phyloP scores from a whole-genome alignment of 2,113 vertebrate species.

The Nematolebias whitei region DNA sequence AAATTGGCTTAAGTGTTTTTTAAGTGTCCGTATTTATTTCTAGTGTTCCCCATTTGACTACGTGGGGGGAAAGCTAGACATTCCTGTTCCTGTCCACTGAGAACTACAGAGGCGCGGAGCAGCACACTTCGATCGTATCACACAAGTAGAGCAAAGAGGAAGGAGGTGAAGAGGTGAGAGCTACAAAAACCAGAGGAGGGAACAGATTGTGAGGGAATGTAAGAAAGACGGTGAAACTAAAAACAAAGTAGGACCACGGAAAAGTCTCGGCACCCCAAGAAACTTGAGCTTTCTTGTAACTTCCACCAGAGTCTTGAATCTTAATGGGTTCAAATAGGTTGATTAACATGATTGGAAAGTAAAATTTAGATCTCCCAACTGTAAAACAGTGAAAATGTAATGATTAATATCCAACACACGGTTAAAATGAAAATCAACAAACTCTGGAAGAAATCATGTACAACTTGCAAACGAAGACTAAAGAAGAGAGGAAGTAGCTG shows the following conservation, averaged over 20 bases:
- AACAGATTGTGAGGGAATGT: not conserved
- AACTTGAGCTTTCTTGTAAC: not conserved
- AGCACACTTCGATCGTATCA: constrained; percentile 47
- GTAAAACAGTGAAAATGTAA: not conserved
- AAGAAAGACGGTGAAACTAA: not conserved
- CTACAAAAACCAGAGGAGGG: not conserved
- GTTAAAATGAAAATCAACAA: too few relatives aligned
- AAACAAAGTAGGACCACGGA: not conserved
- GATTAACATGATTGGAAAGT: not conserved
- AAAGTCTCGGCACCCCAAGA: not conserved
- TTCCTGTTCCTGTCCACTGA: constrained; percentile 62
- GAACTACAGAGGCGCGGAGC: constrained; percentile 34
- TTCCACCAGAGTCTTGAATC: too few relatives aligned
- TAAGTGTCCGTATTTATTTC: not conserved
- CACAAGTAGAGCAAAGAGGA: constrained; percentile 29
- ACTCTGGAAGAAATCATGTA: too few relatives aligned
- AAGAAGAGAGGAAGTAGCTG: too few relatives aligned
- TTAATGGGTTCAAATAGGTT: not conserved
- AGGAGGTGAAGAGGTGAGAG: not conserved
- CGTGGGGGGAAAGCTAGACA: constrained; percentile 33
- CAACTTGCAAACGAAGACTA: too few relatives aligned
- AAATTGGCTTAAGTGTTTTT: constrained; percentile 30
- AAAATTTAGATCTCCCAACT: not conserved
- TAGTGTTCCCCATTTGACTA: not conserved
- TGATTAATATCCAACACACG: too few relatives aligned